Evolutionary conservation across 2,797 vertebrate genomes (phyloP).

Genomic region (Bradypodion ventrale): DNA sequence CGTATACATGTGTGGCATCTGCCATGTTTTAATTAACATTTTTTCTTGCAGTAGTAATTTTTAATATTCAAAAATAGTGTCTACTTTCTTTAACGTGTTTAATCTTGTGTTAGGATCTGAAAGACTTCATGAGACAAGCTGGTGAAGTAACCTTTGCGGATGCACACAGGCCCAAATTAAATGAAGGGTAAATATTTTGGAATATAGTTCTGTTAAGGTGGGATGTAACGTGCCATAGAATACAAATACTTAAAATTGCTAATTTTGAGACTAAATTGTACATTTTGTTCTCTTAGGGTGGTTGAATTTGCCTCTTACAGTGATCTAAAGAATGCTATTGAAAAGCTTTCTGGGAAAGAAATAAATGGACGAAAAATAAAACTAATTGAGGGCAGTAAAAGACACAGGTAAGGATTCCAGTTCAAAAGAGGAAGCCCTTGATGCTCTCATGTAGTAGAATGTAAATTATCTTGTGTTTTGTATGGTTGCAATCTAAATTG

Average conservation of each 20-base stretch:
- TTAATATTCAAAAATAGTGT: constrained; percentile 45
- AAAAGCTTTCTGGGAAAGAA: constrained; percentile 97
- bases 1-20: constrained; percentile 75
- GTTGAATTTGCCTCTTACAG: constrained; percentile 97
- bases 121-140: constrained; percentile 99
- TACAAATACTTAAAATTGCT: neutral
- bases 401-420: constrained; percentile 76
- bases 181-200: constrained; percentile 87
- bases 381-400: constrained; percentile 92
- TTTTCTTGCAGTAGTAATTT: constrained; percentile 78
- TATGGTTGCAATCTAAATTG: rapidly evolving
- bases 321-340: constrained; percentile 96
- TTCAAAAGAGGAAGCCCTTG: neutral
- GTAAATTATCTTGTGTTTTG: rapidly evolving
- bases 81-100: constrained; percentile 67
- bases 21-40: constrained; percentile 77
- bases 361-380: constrained; percentile 98
- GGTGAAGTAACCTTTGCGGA: constrained; percentile 98
- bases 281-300: constrained; percentile 72
- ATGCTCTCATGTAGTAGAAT: neutral
- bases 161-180: constrained; percentile 93
- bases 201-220: too few species aligned
- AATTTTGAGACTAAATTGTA: neutral
- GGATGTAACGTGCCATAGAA: neutral
- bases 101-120: constrained; percentile 92